Base-by-base conservation (phyloP, 2,113 vertebrate species). In the Coreoperca whiteheadi region DNA sequence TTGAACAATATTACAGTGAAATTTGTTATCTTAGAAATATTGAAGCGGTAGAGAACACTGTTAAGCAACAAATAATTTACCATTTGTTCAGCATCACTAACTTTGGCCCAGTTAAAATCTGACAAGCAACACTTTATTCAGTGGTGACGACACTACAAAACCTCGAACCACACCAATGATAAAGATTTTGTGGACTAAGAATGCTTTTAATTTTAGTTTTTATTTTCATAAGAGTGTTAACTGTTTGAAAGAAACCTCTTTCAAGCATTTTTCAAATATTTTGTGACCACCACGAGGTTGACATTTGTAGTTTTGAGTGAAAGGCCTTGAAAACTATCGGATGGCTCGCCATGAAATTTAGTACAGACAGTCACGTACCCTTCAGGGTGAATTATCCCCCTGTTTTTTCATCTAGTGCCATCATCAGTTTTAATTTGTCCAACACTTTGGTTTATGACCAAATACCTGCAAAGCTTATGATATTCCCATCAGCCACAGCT, bases 211-310 rank as follows among this genome's bases (percentile, higher is more conserved):
- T 78, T 72, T 30, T 7, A 30, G 12, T 60, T 53, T 71, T 79
- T 63, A 12, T 63, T 76, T 78, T 60, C 51, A 51, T 77, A 0
- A 79, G 76, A n/a, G 8, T 80, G 28, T 73, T 66, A 37, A 77
- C 4, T 41, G 18, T 60, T 79, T 66, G 5, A 80, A 79, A 73
- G 53, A 71, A 73, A 67, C 9, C 21, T n/a, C 23, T 81, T 56
- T 79, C n/a, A n/a, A n/a, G n/a, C n/a, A n/a, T n/a, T n/a, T n/a
- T n/a, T n/a, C n/a, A 74, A 81, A 71, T 59, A 54, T 68, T 91
- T 61, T 8, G 51, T 50, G 2, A 6, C 21, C 54, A 67, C 2
- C 0, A 7, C 28, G 3, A 37, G 6, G 41, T 59, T 51, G 41
- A 37, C 15, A n/a, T 60, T 67, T 39, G 6, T 57, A 30, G 34